Percentiles rank a stretch among this genome's conserved stretches.
Conservation (phyloP, 1,140 invertebrate genomes). For the Drosophila yakuba region DNA sequence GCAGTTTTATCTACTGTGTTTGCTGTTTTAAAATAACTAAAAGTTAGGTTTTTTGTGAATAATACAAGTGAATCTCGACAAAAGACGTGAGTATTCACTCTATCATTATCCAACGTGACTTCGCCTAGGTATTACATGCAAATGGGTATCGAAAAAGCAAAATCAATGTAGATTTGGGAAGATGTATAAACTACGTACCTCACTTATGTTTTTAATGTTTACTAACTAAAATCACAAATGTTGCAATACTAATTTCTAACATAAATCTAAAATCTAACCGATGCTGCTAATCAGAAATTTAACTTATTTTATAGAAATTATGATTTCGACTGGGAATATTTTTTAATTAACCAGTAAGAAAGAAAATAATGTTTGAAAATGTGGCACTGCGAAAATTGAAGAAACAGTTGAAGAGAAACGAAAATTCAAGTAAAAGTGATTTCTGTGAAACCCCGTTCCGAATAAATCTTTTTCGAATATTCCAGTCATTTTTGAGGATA, state of each 20-base stretch:
- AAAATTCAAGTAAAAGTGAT: neutral
- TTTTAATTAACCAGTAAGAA: neutral
- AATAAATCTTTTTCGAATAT: neutral
- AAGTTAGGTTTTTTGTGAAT: no score
- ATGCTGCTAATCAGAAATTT: neutral
- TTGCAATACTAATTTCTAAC: neutral
- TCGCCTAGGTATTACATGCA: neutral
- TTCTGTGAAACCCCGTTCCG: neutral
- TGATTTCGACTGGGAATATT: neutral
- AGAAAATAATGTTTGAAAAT: neutral
- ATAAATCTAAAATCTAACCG: neutral
- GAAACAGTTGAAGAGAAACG: neutral
- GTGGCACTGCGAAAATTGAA: conserved; percentile 2
- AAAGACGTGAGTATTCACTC: neutral
- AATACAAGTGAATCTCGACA: no score
- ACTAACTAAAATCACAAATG: neutral
- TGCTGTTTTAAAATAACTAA: neutral
- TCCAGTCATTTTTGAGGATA: neutral
- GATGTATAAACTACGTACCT: neutral
- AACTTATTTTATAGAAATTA: neutral
- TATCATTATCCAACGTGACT: neutral
- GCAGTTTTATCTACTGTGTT: neutral
- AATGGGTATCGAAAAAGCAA: neutral
- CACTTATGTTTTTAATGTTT: neutral
- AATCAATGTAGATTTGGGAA: neutral